Conservation (phyloP, 2,113 vertebrate species). For the Delphinapterus leucas region DNA sequence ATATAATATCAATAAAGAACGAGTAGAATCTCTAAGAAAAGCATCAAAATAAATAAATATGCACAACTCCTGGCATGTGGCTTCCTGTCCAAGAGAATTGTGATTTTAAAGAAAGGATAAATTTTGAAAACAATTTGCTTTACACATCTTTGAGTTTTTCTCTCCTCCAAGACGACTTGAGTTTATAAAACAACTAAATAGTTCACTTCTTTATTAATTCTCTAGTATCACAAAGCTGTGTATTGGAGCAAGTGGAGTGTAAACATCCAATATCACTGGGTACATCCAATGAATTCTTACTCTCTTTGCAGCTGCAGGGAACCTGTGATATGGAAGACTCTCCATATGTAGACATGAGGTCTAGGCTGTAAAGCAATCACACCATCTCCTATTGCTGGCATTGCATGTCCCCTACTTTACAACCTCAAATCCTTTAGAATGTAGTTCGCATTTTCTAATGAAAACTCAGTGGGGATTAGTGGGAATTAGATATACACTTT, state of each 20-base stretch:
- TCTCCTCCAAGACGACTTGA: not conserved
- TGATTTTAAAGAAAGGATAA: conserved; percentile 25
- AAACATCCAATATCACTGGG: not conserved
- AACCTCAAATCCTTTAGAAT: not conserved
- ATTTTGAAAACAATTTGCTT: conserved; percentile 31
- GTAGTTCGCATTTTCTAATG: not conserved
- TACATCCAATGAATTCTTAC: not conserved
- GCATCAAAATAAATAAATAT: conserved; percentile 51
- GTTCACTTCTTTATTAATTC: conserved; percentile 39
- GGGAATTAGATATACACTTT: not conserved
- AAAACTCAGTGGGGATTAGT: not conserved
- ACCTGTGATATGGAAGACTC: not conserved
- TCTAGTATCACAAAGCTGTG: not conserved
- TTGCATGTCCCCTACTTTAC: not conserved
- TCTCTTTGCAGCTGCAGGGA: not conserved
- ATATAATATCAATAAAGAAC: conserved; percentile 38
- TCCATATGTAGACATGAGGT: not conserved
- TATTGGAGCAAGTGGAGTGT: not conserved
- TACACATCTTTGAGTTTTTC: conserved; percentile 32
- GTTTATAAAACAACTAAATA: conserved; percentile 41
- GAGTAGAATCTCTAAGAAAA: not conserved
- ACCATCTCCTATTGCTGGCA: not conserved
- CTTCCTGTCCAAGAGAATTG: conserved; percentile 23
- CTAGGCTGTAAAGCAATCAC: not conserved
- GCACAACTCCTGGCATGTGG: conserved; percentile 3